phyloP scores from a whole-genome alignment of 2,113 vertebrate species.

The Toxotes jaculatrix region DNA sequence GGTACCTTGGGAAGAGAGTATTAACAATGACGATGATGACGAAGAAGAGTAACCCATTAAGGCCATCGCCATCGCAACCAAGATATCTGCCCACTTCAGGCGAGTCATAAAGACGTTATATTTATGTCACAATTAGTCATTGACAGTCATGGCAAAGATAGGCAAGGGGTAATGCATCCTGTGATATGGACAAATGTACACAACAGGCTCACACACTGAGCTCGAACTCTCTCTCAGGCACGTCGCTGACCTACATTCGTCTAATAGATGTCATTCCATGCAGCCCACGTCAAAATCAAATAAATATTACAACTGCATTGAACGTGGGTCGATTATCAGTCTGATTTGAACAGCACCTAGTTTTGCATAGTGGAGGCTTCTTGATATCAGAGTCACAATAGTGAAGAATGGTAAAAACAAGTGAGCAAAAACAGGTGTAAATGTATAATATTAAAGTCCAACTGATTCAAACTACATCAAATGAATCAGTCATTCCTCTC shows the following conservation, averaged over 20 bases:
- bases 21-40: background rate
- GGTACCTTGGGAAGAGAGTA: background rate
- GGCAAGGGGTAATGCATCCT: background rate
- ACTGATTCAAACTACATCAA: background rate
- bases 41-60: constrained; percentile 16
- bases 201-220: background rate
- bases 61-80: constrained; percentile 33
- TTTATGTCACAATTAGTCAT: constrained; percentile 16
- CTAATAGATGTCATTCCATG: constrained; percentile 20
- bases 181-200: background rate
- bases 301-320: background rate
- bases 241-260: constrained; percentile 43
- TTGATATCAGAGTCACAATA: background rate
- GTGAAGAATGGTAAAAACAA: background rate
- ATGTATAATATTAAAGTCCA: background rate
- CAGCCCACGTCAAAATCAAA: background rate
- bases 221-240: background rate
- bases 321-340: background rate
- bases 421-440: background rate
- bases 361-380: background rate
- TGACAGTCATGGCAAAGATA: background rate
- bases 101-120: constrained; percentile 19
- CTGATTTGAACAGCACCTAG: background rate
- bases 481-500: background rate
- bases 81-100: constrained; percentile 15